Evolutionary conservation across 2,797 vertebrate species (phyloP).

Genomic region (Stomatorhinus walkeri): DNA sequence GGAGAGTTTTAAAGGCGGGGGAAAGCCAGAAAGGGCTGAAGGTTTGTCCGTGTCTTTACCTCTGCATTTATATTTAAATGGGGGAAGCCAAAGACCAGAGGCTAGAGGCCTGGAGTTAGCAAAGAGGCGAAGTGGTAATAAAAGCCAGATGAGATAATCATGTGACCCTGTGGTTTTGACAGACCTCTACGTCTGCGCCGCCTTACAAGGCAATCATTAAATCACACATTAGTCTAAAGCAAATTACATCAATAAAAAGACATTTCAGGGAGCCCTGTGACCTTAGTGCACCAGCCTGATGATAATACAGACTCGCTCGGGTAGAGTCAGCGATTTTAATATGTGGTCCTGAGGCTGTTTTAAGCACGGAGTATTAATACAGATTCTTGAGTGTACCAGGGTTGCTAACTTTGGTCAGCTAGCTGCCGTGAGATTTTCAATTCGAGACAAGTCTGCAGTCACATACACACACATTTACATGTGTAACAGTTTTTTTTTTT

Average conservation of each 20-base stretch:
- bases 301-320: neutral
- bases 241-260: slow-evolving; percentile 11
- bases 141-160: slow-evolving; percentile 50
- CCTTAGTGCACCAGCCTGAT: neutral
- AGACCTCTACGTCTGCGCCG: neutral
- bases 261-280: neutral
- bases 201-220: neutral
- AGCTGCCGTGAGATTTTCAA: neutral
- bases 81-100: slow-evolving; percentile 37
- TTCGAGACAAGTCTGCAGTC: neutral
- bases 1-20: neutral
- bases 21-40: slow-evolving; percentile 38
- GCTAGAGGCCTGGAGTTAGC: slow-evolving; percentile 56
- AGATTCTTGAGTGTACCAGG: neutral
- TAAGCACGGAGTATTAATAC: neutral
- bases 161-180: slow-evolving; percentile 24
- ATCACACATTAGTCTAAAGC: neutral
- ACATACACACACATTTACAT: neutral
- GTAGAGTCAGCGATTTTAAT: neutral
- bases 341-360: neutral
- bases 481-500: neutral
- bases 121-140: slow-evolving; percentile 28
- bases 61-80: slow-evolving; percentile 45
- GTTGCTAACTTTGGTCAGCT: neutral
- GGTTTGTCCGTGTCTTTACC: slow-evolving; percentile 45